phyloP scores from a whole-genome alignment of 2,888 invertebrate species.

The Scrobipalpa atriplicella region DNA sequence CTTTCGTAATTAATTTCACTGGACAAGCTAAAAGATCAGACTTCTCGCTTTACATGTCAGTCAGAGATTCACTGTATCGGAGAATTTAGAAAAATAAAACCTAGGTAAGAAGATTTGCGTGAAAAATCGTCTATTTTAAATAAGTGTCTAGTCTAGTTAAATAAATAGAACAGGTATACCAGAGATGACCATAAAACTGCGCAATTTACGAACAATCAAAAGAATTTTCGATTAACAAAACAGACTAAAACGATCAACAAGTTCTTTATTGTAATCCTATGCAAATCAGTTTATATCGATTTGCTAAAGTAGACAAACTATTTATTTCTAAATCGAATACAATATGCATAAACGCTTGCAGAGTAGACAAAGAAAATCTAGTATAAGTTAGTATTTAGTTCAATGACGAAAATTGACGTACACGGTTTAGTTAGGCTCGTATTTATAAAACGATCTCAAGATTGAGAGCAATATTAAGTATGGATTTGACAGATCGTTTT shows the following conservation, averaged over 20 bases:
- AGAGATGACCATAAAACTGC: neutral
- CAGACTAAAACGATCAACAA: neutral
- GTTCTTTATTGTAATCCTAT: conserved; percentile 20
- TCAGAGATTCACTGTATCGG: too few relatives aligned
- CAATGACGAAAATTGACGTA: too few relatives aligned
- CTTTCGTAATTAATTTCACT: too few relatives aligned
- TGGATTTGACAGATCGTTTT: too few relatives aligned
- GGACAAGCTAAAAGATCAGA: too few relatives aligned
- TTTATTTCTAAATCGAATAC: neutral
- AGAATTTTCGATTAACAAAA: neutral
- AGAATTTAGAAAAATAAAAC: too few relatives aligned
- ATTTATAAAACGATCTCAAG: too few relatives aligned
- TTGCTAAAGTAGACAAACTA: neutral
- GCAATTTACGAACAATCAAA: conserved; percentile 9
- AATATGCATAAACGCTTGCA: neutral
- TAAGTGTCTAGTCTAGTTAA: neutral
- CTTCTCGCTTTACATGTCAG: too few relatives aligned
- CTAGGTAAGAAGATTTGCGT: neutral
- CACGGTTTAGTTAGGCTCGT: too few relatives aligned
- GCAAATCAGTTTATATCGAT: conserved; percentile 8
- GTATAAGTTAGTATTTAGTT: too few relatives aligned
- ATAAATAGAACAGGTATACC: neutral
- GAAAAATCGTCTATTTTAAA: neutral
- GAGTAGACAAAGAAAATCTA: neutral
- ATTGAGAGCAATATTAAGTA: too few relatives aligned